Conservation (phyloP, 1,140 invertebrate genomes). For the Kradibia gibbosae region DNA sequence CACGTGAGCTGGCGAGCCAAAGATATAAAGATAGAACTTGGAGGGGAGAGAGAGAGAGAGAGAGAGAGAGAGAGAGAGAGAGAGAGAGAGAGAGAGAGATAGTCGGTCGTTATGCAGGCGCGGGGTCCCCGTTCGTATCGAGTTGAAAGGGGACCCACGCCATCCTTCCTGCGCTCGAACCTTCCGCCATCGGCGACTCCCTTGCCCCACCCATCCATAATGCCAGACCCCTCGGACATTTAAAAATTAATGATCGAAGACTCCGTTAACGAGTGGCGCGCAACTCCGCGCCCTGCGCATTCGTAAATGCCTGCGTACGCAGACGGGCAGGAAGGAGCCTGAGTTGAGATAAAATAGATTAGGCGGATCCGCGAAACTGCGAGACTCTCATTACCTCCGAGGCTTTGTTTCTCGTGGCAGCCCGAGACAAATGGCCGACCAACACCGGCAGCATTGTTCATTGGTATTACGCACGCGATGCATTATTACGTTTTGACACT, state of each 20-base stretch:
- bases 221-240: background rate
- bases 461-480: too few relatives aligned
- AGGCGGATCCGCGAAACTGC: background rate
- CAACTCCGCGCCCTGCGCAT: background rate
- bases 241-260: slow-evolving; percentile 37
- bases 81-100: background rate
- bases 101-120: slow-evolving; percentile 5
- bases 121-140: background rate
- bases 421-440: too few relatives aligned
- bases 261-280: slow-evolving; percentile 11
- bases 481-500: too few relatives aligned
- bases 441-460: too few relatives aligned
- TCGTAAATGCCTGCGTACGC: background rate
- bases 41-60: background rate
- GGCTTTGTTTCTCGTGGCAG: background rate
- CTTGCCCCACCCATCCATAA: background rate
- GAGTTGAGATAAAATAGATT: slow-evolving; percentile 1
- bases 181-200: background rate
- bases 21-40: background rate
- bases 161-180: background rate
- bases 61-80: background rate
- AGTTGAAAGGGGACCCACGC: background rate
- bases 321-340: background rate
- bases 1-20: background rate
- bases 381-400: background rate